Conservation (phyloP, 2,113 vertebrate genomes). For the Grammomys dolichurus region DNA sequence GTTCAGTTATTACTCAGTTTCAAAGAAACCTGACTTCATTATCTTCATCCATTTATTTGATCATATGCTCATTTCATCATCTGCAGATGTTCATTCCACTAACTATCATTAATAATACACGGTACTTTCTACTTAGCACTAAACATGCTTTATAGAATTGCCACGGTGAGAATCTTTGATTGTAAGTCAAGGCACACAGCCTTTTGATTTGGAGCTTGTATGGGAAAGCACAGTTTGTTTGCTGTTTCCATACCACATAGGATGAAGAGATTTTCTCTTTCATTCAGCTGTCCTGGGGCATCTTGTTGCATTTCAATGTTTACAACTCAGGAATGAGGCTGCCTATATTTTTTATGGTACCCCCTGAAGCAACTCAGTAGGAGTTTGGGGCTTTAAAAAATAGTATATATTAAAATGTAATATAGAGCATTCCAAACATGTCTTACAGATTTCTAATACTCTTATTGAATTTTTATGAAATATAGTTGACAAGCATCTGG, state of each 20-base stretch:
- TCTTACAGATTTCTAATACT: slow-evolving; percentile 7
- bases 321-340: not conserved
- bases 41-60: not conserved
- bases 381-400: slow-evolving; percentile 52
- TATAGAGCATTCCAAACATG: not conserved
- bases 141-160: slow-evolving; percentile 9
- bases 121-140: not conserved
- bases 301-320: not conserved
- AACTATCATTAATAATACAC: slow-evolving; percentile 47
- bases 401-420: slow-evolving; percentile 43
- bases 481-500: not conserved
- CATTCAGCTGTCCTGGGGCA: not conserved
- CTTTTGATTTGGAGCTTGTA: slow-evolving; percentile 29
- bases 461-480: not conserved
- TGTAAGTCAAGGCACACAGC: slow-evolving; percentile 45
- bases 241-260: slow-evolving; percentile 10
- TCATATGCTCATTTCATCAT: not conserved
- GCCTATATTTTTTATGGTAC: not conserved
- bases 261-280: slow-evolving; percentile 43
- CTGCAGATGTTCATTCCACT: slow-evolving; percentile 5
- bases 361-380: not conserved
- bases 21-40: slow-evolving; percentile 12
- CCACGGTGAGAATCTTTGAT: slow-evolving; percentile 38
- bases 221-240: slow-evolving; percentile 54
- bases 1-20: not conserved